Conservation (phyloP, 2,797 vertebrate species). For the Notamacropus eugenii region DNA sequence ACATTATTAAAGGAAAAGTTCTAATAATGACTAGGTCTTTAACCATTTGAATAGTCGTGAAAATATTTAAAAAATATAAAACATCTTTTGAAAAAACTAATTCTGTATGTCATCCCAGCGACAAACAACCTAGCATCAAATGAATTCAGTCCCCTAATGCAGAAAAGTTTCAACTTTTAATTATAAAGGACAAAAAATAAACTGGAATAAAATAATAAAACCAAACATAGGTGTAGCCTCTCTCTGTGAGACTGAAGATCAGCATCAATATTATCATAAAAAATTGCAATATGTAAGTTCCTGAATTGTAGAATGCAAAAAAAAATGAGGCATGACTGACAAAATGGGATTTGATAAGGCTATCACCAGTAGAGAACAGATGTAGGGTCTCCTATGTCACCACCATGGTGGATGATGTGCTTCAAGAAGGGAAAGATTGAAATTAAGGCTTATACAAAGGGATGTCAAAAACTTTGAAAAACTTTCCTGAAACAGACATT, state of each 20-base stretch:
- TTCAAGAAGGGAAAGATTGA: not conserved
- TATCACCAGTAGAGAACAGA: not conserved
- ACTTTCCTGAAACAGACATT: not conserved
- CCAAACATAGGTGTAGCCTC: not conserved
- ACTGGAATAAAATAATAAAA: not conserved
- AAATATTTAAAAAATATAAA: not conserved
- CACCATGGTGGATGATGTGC: not conserved
- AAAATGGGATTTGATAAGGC: not conserved
- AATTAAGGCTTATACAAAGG: not conserved
- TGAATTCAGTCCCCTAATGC: not conserved
- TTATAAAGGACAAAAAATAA: not conserved
- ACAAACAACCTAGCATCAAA: not conserved
- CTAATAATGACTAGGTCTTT: not conserved
- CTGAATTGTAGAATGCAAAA: not conserved
- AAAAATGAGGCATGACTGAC: not conserved
- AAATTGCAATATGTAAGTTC: not conserved
- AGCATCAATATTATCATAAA: not conserved
- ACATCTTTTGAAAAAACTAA: not conserved
- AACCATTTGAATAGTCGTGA: not conserved
- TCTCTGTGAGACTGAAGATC: not conserved
- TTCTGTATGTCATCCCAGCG: not conserved
- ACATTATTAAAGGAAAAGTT: not conserved
- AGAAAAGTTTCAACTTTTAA: not conserved
- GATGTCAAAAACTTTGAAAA: not conserved
- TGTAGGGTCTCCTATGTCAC: not conserved